Conservation (phyloP, 2,797 vertebrate species). For the Hyperoplus lanceolatus region DNA sequence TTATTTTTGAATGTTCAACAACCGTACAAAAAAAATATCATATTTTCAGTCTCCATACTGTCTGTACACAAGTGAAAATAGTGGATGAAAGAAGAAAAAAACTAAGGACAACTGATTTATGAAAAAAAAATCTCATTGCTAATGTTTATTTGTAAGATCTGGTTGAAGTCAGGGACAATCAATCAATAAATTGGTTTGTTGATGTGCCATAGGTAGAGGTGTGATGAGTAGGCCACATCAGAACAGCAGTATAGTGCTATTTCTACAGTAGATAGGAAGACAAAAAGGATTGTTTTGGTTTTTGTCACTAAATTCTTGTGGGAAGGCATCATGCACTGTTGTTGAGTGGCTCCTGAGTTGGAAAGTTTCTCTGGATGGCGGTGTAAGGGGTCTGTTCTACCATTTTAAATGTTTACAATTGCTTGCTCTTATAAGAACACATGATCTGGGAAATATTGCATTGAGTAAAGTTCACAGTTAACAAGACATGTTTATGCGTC, state of each 20-base stretch:
- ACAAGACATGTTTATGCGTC: conserved; percentile 48
- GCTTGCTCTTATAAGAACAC: conserved; percentile 76
- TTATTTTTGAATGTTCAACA: conserved; percentile 83
- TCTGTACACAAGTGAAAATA: conserved; percentile 80
- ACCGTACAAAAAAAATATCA: conserved; percentile 46
- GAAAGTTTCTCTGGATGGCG: conserved; percentile 57
- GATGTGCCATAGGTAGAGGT: conserved; percentile 77
- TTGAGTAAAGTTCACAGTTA: conserved; percentile 80
- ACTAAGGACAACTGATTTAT: conserved; percentile 15
- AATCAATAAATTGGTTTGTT: conserved; percentile 75
- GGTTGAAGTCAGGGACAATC: conserved; percentile 85
- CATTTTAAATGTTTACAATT: conserved; percentile 83
- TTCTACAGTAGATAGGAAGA: conserved; percentile 38
- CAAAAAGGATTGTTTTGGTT: conserved; percentile 39
- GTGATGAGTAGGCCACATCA: conserved; percentile 54
- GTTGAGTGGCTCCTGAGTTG: conserved; percentile 61
- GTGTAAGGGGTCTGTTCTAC: conserved; percentile 73
- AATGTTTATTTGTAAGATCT: conserved; percentile 77
- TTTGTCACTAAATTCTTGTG: conserved; percentile 49
- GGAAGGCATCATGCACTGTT: conserved; percentile 68
- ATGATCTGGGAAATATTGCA: conserved; percentile 73
- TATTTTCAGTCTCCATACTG: conserved; percentile 76
- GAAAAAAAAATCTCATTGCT: conserved; percentile 50
- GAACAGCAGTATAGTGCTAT: conserved; percentile 45
- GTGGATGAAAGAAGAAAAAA: conserved; percentile 63